Evolutionary conservation across 2,888 invertebrate genomes (phyloP).

Genomic region (Eutolmus rufibarbis): DNA sequence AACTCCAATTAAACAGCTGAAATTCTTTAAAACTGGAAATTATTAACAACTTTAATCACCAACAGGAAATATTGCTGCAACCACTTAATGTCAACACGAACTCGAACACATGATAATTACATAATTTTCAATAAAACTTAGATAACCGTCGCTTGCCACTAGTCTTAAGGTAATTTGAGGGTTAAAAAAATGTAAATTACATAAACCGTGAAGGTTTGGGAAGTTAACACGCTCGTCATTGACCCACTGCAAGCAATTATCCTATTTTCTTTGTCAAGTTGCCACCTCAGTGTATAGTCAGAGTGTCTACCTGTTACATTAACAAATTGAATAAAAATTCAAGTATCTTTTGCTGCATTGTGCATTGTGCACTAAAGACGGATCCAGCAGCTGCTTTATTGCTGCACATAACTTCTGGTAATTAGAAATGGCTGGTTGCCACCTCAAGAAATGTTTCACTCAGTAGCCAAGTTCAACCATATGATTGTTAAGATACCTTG

Average conservation of each 20-base stretch:
- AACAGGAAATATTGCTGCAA: not conserved
- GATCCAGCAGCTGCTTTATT: not conserved
- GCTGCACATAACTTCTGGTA: not conserved
- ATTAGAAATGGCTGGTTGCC: not conserved
- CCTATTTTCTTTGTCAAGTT: conserved; percentile 16
- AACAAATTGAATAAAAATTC: not conserved
- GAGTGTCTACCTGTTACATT: not conserved
- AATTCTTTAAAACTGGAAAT: not conserved
- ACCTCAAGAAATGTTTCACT: not conserved
- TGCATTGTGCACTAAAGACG: not conserved
- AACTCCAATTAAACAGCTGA: not conserved
- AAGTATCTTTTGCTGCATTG: not conserved
- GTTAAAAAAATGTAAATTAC: not conserved
- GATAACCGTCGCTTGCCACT: not conserved
- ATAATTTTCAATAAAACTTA: not conserved
- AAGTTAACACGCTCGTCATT: conserved; percentile 26
- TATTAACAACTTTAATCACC: not conserved
- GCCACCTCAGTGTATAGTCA: not conserved
- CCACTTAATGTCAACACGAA: not conserved
- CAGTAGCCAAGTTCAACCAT: not conserved
- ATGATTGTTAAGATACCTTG: not conserved
- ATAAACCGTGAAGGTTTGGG: conserved; percentile 20
- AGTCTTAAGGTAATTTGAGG: not conserved
- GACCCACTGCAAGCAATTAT: conserved; percentile 16
- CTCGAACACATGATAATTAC: not conserved